Base-by-base conservation (phyloP, 2,888 invertebrate species). In the Agrotis clavis region DNA sequence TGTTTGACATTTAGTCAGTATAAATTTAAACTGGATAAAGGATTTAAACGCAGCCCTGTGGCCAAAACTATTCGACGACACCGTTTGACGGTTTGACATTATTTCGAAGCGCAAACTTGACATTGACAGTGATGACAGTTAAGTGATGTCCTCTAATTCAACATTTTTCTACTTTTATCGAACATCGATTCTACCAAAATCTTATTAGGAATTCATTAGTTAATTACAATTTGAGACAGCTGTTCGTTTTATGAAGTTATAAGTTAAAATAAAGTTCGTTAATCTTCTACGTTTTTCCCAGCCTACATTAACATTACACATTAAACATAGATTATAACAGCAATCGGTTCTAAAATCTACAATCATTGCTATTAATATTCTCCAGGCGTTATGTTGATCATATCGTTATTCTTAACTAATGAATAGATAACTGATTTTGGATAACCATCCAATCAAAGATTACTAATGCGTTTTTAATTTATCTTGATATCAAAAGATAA, bases 351-450 rank as follows among this genome's bases (percentile, higher is more conserved):
- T 11, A 11, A 11, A 41, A 14, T 13, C 7, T 16, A 19, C 7
- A 21, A 48, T n/a, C 1, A 54, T 75, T 51, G 79, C 79, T 65
- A 50, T 73, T 61, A 18, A 21, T 62, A 48, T 48, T 51, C 0
- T 16, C 1, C 7, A 76, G 76, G 74, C 74, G 80, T 48, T 59
- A 45, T 11, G 11, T 67, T 41, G 16, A 16, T 7, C 9, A 25
- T n/a, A n/a, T 60, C 21, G 47, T 18, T 30, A 16, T 41, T 63
- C n/a, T 14, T 53, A 25, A 0, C 13, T 0, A 41, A 48, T 48
- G 41, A 11, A 21, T 6, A 21, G 53, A 6, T 53, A 14, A 21
- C 21, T 48, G 25, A 62, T n/a, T 1, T 35, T 7, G 48, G 11
- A 47, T 25, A 14, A 54, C 14, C 13, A 25, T 41, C 41, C 4